Percentiles rank a stretch among this genome's conserved stretches.
Evolutionary conservation across 1,140 invertebrate species (phyloP).

Genomic region (Zaprionus africanus): DNA sequence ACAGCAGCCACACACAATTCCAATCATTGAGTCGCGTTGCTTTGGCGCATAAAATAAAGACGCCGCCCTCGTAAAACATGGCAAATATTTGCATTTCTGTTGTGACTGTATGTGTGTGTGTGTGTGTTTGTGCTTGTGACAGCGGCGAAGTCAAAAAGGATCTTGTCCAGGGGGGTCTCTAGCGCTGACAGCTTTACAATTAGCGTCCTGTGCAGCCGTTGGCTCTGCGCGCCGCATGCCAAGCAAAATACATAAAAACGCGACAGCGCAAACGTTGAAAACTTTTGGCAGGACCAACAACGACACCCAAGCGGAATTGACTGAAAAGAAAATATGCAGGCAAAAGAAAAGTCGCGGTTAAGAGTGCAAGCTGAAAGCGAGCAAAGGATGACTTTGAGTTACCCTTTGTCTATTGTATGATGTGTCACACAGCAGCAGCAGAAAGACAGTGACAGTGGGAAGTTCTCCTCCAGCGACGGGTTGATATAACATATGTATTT

Average conservation of each 20-base stretch:
- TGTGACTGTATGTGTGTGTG: background rate
- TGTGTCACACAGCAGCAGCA: background rate
- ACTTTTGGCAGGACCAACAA: constrained; percentile 10
- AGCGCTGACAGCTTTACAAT: constrained; percentile 23
- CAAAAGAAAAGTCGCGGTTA: background rate
- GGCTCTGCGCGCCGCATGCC: background rate
- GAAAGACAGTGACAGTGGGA: background rate
- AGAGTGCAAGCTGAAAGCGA: background rate
- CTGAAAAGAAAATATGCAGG: constrained; percentile 2
- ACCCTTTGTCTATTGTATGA: background rate
- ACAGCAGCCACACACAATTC: constrained; percentile 51
- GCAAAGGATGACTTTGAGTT: background rate
- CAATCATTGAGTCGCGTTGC: constrained; percentile 55
- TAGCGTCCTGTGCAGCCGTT: constrained; percentile 29
- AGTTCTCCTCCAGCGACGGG: background rate
- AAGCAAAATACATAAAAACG: constrained; percentile 12
- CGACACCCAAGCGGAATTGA: constrained; percentile 23
- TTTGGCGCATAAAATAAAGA: constrained; percentile 25
- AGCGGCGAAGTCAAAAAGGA: constrained; percentile 35
- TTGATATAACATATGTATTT: background rate
- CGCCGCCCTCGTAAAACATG: constrained; percentile 36
- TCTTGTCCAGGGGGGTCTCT: constrained; percentile 13
- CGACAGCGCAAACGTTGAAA: constrained; percentile 7
- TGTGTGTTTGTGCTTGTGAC: background rate
- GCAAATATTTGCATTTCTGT: constrained; percentile 71